phyloP scores from a whole-genome alignment of 2,888 invertebrate species.

The Notodonta ziczac region DNA sequence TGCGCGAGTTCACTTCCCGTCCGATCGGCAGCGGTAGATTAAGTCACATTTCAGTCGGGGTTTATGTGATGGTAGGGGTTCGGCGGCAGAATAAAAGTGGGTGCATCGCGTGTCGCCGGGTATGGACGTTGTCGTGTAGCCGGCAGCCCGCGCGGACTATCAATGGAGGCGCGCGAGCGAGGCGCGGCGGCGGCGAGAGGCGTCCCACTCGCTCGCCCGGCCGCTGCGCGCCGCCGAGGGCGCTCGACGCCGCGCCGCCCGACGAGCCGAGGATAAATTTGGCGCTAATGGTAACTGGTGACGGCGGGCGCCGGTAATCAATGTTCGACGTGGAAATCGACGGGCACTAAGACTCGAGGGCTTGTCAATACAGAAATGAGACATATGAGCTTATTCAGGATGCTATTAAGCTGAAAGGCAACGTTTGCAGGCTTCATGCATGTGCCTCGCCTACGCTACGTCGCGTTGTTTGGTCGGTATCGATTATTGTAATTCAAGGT shows the following conservation, averaged over 20 bases:
- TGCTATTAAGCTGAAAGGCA: slow-evolving; percentile 18
- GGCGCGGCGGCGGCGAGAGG: slow-evolving; percentile 53
- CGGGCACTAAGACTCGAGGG: slow-evolving; percentile 47
- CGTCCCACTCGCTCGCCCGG: slow-evolving; percentile 65
- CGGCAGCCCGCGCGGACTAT: slow-evolving; percentile 76
- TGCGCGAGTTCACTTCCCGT: slow-evolving; percentile 46
- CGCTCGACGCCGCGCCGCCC: slow-evolving; percentile 71
- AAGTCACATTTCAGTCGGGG: slow-evolving; percentile 65
- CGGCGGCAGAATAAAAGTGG: slow-evolving; percentile 50
- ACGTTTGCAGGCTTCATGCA: slow-evolving; percentile 10
- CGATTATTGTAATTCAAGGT: slow-evolving; percentile 43
- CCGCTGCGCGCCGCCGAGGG: slow-evolving; percentile 53
- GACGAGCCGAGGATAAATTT: slow-evolving; percentile 74
- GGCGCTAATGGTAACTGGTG: slow-evolving; percentile 79
- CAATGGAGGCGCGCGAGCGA: slow-evolving; percentile 62
- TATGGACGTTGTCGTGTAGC: slow-evolving; percentile 64
- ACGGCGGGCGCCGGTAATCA: slow-evolving; percentile 78
- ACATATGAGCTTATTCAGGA: slow-evolving; percentile 20
- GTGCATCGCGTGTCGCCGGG: slow-evolving; percentile 62
- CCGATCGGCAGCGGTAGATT: slow-evolving; percentile 37
- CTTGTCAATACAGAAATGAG: slow-evolving; percentile 50
- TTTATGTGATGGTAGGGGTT: slow-evolving; percentile 52
- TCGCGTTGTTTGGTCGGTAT: slow-evolving; percentile 26
- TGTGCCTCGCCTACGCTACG: slow-evolving; percentile 2
- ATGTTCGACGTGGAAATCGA: slow-evolving; percentile 76